Percentiles rank a stretch among this genome's conserved stretches.
These are phyloP conservation scores for Hermatobates lingyangjiaoensis DNA, from an alignment of 1,140 invertebrate genomes.

Conservation along the genomic window DNA sequence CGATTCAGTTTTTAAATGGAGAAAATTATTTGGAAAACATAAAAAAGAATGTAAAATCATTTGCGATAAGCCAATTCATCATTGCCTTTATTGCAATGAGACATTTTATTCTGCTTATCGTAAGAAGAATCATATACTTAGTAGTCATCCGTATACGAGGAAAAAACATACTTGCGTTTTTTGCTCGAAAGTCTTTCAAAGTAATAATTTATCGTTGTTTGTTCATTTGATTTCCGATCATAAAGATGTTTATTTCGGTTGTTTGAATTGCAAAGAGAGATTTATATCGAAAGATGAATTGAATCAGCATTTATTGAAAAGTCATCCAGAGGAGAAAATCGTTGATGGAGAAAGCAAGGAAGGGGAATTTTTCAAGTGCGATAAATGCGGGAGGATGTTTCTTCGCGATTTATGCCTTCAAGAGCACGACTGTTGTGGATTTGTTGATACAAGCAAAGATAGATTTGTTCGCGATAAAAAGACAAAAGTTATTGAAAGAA, in stretches of 20 bases:
- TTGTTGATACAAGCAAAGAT: slow-evolving; percentile 5
- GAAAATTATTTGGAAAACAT: slow-evolving; percentile 12
- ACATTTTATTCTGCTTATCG: slow-evolving; percentile 13
- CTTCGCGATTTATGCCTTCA: slow-evolving; percentile 4
- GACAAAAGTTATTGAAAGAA: not conserved
- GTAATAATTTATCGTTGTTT: slow-evolving; percentile 14
- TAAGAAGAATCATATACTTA: slow-evolving; percentile 16
- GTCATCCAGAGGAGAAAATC: slow-evolving; percentile 6
- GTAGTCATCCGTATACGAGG: slow-evolving; percentile 16
- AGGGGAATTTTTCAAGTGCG: slow-evolving; percentile 3
- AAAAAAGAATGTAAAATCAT: slow-evolving; percentile 9
- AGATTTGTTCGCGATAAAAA: not conserved
- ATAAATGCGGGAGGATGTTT: slow-evolving; percentile 7
- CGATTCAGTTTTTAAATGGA: slow-evolving; percentile 8
- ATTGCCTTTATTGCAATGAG: slow-evolving; percentile 19
- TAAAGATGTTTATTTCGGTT: slow-evolving; percentile 15
- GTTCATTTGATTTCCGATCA: slow-evolving; percentile 15
- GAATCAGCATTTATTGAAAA: slow-evolving; percentile 11
- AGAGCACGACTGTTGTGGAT: slow-evolving; percentile 7
- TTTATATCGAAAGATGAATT: slow-evolving; percentile 13
- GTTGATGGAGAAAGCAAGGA: slow-evolving; percentile 1
- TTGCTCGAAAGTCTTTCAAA: slow-evolving; percentile 14
- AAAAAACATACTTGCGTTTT: slow-evolving; percentile 17
- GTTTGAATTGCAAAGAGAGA: slow-evolving; percentile 17
- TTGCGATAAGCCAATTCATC: not conserved